phyloP scores from a whole-genome alignment of 2,797 vertebrate genomes.

The Pantherophis vulpinus region DNA sequence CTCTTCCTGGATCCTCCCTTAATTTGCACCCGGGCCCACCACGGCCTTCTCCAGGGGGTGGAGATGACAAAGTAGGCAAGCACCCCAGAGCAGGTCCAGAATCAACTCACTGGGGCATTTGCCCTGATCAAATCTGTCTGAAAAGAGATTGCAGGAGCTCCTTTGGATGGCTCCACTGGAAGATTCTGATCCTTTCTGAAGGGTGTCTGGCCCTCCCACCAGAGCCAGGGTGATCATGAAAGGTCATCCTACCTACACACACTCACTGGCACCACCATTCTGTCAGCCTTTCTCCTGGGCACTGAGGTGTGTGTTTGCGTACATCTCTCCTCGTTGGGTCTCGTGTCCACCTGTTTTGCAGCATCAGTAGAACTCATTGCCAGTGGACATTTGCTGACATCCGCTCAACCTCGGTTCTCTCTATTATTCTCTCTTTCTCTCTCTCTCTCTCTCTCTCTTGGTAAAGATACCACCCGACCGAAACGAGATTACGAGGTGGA shows the following conservation, averaged over 20 bases:
- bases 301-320: not conserved
- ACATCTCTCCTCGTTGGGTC: not conserved
- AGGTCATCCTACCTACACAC: not conserved
- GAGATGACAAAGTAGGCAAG: not conserved
- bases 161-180: not conserved
- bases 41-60: not conserved
- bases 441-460: constrained; percentile 1
- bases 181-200: not conserved
- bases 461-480: constrained; percentile 92
- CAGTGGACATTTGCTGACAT: not conserved
- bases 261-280: not conserved
- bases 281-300: not conserved
- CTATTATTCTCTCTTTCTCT: constrained; percentile 12
- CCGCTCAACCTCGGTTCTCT: constrained; percentile 19
- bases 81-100: not conserved
- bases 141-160: not conserved
- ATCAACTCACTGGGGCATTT: not conserved
- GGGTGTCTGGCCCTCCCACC: not conserved
- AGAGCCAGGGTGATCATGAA: not conserved
- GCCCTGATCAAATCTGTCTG: not conserved
- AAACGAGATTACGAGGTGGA: constrained; percentile 98
- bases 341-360: not conserved
- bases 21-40: not conserved
- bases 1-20: not conserved
- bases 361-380: not conserved